phyloP scores from a whole-genome alignment of 2,113 vertebrate species.

The Pelusios castaneus region DNA sequence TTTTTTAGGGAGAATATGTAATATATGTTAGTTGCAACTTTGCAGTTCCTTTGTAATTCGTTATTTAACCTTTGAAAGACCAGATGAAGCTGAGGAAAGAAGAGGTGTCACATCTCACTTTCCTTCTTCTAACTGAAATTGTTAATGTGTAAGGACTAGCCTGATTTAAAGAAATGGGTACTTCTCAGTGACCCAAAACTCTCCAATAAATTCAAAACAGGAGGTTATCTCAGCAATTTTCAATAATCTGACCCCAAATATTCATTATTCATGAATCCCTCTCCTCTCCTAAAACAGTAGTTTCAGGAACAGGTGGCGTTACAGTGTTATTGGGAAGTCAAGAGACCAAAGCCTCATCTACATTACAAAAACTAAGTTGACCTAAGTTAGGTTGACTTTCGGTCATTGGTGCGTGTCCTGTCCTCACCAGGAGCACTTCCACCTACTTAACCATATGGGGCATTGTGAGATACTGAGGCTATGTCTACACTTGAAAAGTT shows the following conservation, averaged over 20 bases:
- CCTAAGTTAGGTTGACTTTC: too few relatives aligned
- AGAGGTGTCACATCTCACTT: conserved; percentile 67
- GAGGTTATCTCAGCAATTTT: background rate
- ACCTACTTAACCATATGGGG: too few relatives aligned
- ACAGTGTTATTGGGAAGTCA: background rate
- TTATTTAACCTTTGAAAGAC: conserved; percentile 61
- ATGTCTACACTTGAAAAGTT: too few relatives aligned
- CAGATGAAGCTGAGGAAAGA: conserved; percentile 40
- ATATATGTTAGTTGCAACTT: conserved; percentile 2
- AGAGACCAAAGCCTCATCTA: background rate
- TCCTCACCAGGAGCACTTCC: too few relatives aligned
- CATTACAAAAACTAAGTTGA: too few relatives aligned
- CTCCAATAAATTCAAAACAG: conserved; percentile 19
- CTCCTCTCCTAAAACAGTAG: background rate
- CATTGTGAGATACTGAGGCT: too few relatives aligned
- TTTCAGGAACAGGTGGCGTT: background rate
- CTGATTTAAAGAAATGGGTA: background rate
- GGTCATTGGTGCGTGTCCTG: too few relatives aligned
- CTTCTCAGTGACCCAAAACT: background rate
- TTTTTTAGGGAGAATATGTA: conserved; percentile 2
- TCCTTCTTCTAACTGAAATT: background rate
- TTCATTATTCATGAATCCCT: background rate
- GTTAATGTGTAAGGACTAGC: conserved; percentile 10
- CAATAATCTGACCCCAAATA: background rate
- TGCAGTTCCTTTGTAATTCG: conserved; percentile 54